phyloP scores from a whole-genome alignment of 2,888 invertebrate species.

The Dascillus cervinus region DNA sequence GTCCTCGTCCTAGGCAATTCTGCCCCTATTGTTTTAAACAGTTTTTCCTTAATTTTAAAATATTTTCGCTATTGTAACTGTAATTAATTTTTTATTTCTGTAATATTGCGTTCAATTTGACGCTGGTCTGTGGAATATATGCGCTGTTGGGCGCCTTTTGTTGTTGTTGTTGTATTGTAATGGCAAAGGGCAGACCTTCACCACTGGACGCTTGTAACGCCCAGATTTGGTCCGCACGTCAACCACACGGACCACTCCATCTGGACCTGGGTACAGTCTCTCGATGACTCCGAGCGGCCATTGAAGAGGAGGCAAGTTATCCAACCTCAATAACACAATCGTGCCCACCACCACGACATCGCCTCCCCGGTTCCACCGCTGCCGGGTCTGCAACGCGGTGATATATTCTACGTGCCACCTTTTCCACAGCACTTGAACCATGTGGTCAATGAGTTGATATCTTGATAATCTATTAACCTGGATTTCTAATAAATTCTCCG shows the following conservation, averaged over 20 bases:
- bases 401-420: slow-evolving; percentile 6
- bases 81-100: too few species aligned
- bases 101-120: too few species aligned
- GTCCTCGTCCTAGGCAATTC: too few species aligned
- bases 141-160: too few species aligned
- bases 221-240: slow-evolving; percentile 1
- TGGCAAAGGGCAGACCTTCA: slow-evolving; percentile 6
- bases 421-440: slow-evolving; percentile 4
- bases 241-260: slow-evolving; percentile 3
- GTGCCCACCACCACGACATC: background rate
- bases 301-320: slow-evolving; percentile 3
- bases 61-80: too few species aligned
- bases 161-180: too few species aligned
- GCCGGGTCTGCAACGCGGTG: background rate
- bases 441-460: too few species aligned
- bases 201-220: slow-evolving; percentile 5
- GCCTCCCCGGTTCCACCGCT: slow-evolving; percentile 1
- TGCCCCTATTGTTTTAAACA: too few species aligned
- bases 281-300: slow-evolving; percentile 3
- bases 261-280: slow-evolving; percentile 2
- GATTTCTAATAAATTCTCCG: too few species aligned
- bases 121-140: too few species aligned
- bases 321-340: slow-evolving; percentile 1
- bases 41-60: too few species aligned
- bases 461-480: too few species aligned